Evolutionary conservation across 2,797 vertebrate genomes (phyloP).

Genomic region (Tragelaphus oryx): DNA sequence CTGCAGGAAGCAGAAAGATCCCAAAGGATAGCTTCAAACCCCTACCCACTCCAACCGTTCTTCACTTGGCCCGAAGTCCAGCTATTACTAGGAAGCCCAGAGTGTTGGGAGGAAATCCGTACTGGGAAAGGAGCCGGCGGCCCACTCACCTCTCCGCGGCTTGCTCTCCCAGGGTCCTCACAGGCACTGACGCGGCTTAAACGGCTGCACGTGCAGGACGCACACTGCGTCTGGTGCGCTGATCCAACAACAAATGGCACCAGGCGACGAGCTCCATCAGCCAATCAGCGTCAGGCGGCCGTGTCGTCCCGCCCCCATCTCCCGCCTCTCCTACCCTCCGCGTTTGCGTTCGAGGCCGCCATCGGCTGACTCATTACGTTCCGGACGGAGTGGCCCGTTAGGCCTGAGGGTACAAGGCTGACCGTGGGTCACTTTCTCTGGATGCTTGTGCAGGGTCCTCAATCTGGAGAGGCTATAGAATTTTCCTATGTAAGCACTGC

Average conservation of each 20-base stretch:
- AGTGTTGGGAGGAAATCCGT: rapidly evolving
- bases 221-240: neutral
- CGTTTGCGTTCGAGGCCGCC: rapidly evolving
- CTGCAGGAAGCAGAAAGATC: rapidly evolving
- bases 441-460: neutral
- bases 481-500: neutral
- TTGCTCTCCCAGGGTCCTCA: rapidly evolving
- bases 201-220: slow-evolving; percentile 68
- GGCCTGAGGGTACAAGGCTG: neutral
- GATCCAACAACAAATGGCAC: slow-evolving; percentile 56
- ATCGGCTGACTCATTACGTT: rapidly evolving
- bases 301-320: neutral
- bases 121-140: rapidly evolving
- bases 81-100: too few relatives aligned
- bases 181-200: slow-evolving; percentile 8
- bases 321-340: rapidly evolving
- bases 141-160: neutral
- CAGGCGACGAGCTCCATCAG: neutral
- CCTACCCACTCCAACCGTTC: too few relatives aligned
- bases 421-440: neutral
- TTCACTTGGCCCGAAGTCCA: neutral
- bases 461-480: neutral
- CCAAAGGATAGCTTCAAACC: neutral
- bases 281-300: slow-evolving; percentile 39
- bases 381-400: rapidly evolving